phyloP scores from a whole-genome alignment of 2,888 invertebrate species.

The Neoascia interrupta region DNA sequence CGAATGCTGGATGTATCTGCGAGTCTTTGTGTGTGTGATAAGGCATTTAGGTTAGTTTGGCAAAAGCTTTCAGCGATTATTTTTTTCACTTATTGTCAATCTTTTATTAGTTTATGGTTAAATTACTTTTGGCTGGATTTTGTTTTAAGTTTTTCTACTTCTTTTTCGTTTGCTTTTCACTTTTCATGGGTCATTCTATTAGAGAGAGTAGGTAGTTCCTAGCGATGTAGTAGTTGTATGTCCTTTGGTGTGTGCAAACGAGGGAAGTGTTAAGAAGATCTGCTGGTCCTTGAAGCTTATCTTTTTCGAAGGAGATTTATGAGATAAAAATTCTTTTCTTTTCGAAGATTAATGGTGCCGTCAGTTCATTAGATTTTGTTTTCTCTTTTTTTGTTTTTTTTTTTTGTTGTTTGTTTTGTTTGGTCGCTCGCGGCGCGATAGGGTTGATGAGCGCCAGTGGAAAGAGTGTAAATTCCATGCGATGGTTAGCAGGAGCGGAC shows the following conservation, averaged over 20 bases:
- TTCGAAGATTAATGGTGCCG: conserved; percentile 59
- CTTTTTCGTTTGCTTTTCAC: neutral
- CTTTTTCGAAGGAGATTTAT: conserved; percentile 58
- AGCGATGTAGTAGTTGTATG: conserved; percentile 42
- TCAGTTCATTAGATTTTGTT: conserved; percentile 61
- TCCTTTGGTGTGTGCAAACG: neutral
- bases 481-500: too few species aligned
- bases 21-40: too few species aligned
- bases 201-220: conserved; percentile 43
- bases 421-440: neutral
- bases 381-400: conserved; percentile 11
- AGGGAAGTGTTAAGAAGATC: conserved; percentile 10
- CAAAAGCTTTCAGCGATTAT: conserved; percentile 67
- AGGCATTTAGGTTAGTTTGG: conserved; percentile 37
- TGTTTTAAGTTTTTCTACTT: conserved; percentile 2
- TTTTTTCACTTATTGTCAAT: conserved; percentile 64
- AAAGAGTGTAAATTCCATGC: too few species aligned
- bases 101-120: conserved; percentile 69
- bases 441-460: conserved; percentile 1
- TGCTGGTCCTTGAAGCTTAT: conserved; percentile 15
- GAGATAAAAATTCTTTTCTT: conserved; percentile 54
- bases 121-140: conserved; percentile 58
- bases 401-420: neutral
- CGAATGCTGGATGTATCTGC: too few species aligned
- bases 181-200: conserved; percentile 51